A percentile compares a stretch with the other conserved stretches of the same genome.
These are phyloP conservation scores for Drosophila arawakana DNA, from an alignment of 1,140 invertebrate species.

Conservation along the genomic window DNA sequence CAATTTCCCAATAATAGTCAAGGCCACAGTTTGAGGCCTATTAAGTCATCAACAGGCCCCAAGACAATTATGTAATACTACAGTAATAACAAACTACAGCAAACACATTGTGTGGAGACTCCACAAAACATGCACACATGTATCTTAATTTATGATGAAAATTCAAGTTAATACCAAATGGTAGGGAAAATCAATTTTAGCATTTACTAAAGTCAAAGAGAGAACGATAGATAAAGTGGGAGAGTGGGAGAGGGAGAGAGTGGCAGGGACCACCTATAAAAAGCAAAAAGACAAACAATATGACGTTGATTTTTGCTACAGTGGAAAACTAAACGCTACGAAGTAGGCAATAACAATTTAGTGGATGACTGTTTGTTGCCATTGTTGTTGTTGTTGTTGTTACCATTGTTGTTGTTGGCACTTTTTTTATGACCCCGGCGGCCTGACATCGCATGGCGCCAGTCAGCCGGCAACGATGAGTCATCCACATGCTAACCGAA, in stretches of 20 bases:
- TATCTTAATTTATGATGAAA: conserved; percentile 4
- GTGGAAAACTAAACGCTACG: conserved; percentile 39
- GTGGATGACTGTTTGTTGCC: conserved; percentile 33
- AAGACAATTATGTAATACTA: conserved; percentile 46
- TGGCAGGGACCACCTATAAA: conserved; percentile 21
- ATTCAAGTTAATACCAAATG: conserved; percentile 21
- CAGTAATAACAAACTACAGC: neutral
- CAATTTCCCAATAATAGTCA: conserved; percentile 9
- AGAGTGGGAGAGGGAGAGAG: neutral
- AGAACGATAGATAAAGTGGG: neutral
- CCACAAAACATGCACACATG: conserved; percentile 4
- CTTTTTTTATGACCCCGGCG: conserved; percentile 36
- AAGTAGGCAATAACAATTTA: conserved; percentile 63
- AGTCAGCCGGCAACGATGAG: conserved; percentile 68
- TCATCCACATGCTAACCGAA: conserved; percentile 40
- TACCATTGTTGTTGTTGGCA: conserved; percentile 1
- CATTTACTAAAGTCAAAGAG: neutral
- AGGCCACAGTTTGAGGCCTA: conserved; percentile 39
- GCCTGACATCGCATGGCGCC: conserved; percentile 62
- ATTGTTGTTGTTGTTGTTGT: conserved; percentile 12
- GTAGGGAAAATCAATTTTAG: conserved; percentile 53
- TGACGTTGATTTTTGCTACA: conserved; percentile 47
- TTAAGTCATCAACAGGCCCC: conserved; percentile 58
- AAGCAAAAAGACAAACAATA: conserved; percentile 38
- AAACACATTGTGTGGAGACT: neutral